A percentile compares a stretch with the other conserved stretches of the same genome.
phyloP scores from a whole-genome alignment of 2,113 vertebrate species.

The Chelonoidis abingdonii region DNA sequence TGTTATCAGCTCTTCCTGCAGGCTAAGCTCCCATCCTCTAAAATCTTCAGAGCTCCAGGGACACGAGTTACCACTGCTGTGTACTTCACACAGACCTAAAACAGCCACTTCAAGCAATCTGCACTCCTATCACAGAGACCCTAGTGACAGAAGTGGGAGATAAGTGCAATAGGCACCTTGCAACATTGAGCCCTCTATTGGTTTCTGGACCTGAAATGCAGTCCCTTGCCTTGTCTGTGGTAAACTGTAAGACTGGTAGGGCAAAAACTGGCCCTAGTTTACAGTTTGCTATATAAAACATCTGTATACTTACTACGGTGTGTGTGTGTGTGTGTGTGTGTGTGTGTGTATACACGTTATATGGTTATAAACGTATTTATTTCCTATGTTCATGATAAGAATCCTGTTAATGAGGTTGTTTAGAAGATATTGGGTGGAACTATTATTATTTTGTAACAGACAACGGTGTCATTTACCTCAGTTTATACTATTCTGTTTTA shows the following conservation, averaged over 20 bases:
- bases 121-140: not conserved
- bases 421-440: slow-evolving; percentile 11
- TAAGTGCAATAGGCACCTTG: not conserved
- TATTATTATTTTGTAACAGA: slow-evolving; percentile 45
- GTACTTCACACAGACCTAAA: not conserved
- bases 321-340: not conserved
- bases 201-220: not conserved
- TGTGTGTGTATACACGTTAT: not conserved
- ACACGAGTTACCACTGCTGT: not conserved
- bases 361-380: not conserved
- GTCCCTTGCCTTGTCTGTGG: not conserved
- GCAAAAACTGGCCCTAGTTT: not conserved
- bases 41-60: not conserved
- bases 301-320: not conserved
- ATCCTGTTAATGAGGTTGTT: slow-evolving; percentile 24
- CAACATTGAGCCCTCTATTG: not conserved
- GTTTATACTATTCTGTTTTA: slow-evolving; percentile 32
- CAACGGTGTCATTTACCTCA: slow-evolving; percentile 31
- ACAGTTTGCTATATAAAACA: not conserved
- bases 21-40: not conserved
- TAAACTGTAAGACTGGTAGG: not conserved
- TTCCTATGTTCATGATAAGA: slow-evolving; percentile 12
- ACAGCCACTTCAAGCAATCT: not conserved
- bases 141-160: not conserved
- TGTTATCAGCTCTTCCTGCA: not conserved